phyloP scores from a whole-genome alignment of 2,797 vertebrate species.

The Danio choprae region DNA sequence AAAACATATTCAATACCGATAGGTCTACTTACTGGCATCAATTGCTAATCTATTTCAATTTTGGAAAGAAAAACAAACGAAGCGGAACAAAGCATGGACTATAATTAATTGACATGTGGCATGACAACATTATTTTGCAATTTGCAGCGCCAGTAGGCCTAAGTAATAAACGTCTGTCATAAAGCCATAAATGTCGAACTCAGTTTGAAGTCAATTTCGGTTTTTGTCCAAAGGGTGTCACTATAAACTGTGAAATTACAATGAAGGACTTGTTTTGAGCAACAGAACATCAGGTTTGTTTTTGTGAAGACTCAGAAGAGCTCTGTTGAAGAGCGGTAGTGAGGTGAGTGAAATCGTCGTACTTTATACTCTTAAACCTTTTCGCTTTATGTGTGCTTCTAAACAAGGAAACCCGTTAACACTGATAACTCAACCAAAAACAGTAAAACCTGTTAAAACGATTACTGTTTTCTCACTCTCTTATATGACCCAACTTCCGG shows the following conservation, averaged over 20 bases:
- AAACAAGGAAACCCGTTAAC: not conserved
- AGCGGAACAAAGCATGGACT: not conserved
- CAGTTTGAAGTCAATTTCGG: not conserved
- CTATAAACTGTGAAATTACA: not conserved
- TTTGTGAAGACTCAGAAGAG: not conserved
- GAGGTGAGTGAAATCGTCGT: slow-evolving; percentile 6
- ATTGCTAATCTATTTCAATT: too few species aligned
- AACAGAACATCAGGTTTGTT: not conserved
- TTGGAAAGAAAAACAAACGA: too few species aligned
- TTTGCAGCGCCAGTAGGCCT: too few species aligned
- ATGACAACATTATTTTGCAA: not conserved
- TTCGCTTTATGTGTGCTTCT: not conserved
- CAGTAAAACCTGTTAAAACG: not conserved
- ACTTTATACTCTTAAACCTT: not conserved
- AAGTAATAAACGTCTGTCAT: not conserved
- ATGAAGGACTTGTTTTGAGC: not conserved
- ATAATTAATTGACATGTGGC: not conserved
- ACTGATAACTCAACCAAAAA: not conserved
- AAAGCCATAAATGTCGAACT: not conserved
- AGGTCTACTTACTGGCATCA: too few species aligned
- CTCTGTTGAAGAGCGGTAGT: too few species aligned
- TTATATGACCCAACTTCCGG: not conserved
- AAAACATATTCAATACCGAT: too few species aligned
- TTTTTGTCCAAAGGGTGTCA: slow-evolving; percentile 8
- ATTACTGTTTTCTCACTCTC: not conserved